Base-by-base conservation (phyloP, 2,113 vertebrate genomes). In the Zootoca vivipara region DNA sequence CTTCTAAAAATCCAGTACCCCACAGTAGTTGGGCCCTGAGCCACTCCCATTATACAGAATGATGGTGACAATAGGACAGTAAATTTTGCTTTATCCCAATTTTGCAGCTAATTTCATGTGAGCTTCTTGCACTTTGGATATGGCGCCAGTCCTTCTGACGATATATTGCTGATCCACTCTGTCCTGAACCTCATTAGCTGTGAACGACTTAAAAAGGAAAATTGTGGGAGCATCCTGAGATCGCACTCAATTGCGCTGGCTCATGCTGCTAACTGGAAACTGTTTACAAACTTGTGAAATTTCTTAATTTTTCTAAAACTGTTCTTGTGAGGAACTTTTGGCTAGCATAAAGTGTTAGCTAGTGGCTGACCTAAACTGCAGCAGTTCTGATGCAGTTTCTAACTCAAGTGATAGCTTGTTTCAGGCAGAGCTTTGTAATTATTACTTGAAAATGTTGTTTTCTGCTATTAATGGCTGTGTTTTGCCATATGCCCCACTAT, bases 371-470 rank as follows among this genome's bases (percentile, higher is more conserved):
- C 85, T 79, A 35, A 85, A 69, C 30, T 35, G 28, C 83, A 62
- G 52, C 33, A 74, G 70, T 85, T 85, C 83, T 35, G 33, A 74
- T 35, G 42, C 64, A 69, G n/a, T 79, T 70, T 79, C 64, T n/a
- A 70, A 72, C 42, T 80, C 77, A 80, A 72, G 67, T 72, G 46
- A 80, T 70, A 30, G 64, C 42, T 86, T 80, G 78, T 70, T 87
- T 72, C 77, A 72, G 67, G 56, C 4, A 74, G 33, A 70, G 42
- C 42, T 26, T 70, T 79, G n/a, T 58, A 87, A 70, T 86, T 78
- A 86, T 72, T 80, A 87, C 77, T 80, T 80, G 38, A 80, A 73
- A 87, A 87, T 58, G 46, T 80, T 80, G 65, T 80, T 80, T 87
- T 69, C 75, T 70, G 40, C 77, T 80, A 69, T 80, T 69, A 80